phyloP scores from a whole-genome alignment of 2,888 invertebrate species.

The Nesidiocoris tenuis region DNA sequence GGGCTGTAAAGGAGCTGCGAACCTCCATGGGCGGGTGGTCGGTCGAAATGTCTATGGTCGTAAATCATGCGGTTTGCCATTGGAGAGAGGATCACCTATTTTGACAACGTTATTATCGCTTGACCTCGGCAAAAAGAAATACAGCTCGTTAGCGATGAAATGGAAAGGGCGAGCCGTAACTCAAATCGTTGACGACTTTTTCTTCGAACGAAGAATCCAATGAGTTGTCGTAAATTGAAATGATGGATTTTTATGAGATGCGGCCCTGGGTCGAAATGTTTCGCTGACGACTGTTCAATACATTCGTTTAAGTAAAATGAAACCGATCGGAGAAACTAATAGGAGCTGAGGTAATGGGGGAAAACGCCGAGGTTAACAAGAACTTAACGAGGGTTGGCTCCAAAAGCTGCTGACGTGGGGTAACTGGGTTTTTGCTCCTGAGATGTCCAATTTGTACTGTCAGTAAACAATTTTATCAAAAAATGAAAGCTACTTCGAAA shows the following conservation, averaged over 20 bases:
- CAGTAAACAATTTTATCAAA: too few species aligned
- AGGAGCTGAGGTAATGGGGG: too few species aligned
- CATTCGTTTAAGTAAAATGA: too few species aligned
- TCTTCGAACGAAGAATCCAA: background rate
- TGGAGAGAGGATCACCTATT: background rate
- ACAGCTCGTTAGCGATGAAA: background rate
- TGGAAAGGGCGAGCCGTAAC: background rate
- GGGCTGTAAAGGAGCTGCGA: background rate
- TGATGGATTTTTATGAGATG: background rate
- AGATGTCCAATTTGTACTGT: too few species aligned
- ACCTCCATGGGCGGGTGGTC: background rate
- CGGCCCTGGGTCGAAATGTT: too few species aligned
- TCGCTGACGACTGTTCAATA: too few species aligned
- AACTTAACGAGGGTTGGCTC: too few species aligned
- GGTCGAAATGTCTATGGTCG: background rate
- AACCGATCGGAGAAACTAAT: too few species aligned
- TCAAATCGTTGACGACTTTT: background rate
- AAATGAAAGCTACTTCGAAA: too few species aligned
- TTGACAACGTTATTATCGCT: background rate
- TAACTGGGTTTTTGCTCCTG: too few species aligned
- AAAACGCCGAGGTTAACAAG: too few species aligned
- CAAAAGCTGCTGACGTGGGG: too few species aligned
- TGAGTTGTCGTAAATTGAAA: background rate
- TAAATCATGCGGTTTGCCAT: background rate
- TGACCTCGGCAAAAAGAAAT: background rate